phyloP scores from a whole-genome alignment of 2,113 vertebrate species.

The Ranitomeya variabilis region DNA sequence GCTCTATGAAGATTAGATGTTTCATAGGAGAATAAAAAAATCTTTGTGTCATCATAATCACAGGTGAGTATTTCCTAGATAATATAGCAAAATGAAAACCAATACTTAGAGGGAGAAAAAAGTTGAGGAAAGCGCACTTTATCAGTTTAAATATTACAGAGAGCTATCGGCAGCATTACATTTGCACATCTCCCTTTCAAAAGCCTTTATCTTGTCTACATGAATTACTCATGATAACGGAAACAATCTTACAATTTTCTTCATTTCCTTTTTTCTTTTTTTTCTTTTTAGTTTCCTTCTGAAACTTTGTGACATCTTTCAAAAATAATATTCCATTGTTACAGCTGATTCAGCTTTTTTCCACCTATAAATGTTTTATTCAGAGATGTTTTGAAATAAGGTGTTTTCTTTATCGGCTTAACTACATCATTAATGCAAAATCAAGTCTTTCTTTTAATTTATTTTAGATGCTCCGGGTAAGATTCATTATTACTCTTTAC shows the following conservation, averaged over 20 bases:
- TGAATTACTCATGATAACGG: constrained; percentile 46
- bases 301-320: constrained; percentile 34
- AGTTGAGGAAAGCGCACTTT: constrained; percentile 27
- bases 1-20: constrained; percentile 34
- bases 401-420: neutral
- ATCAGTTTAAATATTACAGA: constrained; percentile 45
- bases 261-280: neutral
- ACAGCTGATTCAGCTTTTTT: constrained; percentile 38
- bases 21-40: constrained; percentile 32
- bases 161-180: constrained; percentile 34
- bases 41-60: constrained; percentile 52
- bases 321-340: constrained; percentile 34
- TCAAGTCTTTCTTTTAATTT: constrained; percentile 16
- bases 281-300: constrained; percentile 26
- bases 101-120: constrained; percentile 31
- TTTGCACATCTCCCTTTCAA: constrained; percentile 46
- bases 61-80: constrained; percentile 41
- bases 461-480: neutral
- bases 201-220: constrained; percentile 50
- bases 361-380: constrained; percentile 26
- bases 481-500: constrained; percentile 18
- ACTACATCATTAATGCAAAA: constrained; percentile 26
- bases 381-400: constrained; percentile 41
- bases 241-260: constrained; percentile 47
- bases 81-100: constrained; percentile 48